Evolutionary conservation across 2,113 vertebrate species (phyloP).

Genomic region (Fregetta grallaria): DNA sequence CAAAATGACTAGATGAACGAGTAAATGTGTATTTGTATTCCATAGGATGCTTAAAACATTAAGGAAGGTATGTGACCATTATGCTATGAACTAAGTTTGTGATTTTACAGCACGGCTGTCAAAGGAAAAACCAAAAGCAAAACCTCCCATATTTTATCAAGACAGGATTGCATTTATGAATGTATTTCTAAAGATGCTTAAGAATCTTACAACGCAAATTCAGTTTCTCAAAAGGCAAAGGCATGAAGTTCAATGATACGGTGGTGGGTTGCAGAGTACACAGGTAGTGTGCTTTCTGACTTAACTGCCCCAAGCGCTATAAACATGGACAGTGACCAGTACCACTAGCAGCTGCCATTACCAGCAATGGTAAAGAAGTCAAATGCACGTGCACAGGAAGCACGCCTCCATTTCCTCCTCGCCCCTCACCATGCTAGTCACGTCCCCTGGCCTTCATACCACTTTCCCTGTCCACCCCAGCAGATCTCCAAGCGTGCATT

Average conservation of each 20-base stretch:
- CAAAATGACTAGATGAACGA: neutral
- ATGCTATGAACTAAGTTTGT: neutral
- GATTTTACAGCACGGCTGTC: neutral
- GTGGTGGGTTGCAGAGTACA: neutral
- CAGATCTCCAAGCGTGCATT: neutral
- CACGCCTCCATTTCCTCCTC: neutral
- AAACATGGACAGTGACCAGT: neutral
- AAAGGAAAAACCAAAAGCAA: neutral
- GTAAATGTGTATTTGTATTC: neutral
- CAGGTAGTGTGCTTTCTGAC: neutral
- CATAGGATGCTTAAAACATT: neutral
- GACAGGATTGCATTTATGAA: neutral
- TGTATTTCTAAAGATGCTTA: neutral
- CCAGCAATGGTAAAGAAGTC: neutral
- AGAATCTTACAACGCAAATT: rapidly evolving
- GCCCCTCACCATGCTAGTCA: neutral
- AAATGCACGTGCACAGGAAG: neutral
- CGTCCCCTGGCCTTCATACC: rapidly evolving
- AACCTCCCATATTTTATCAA: rapidly evolving
- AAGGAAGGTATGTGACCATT: neutral
- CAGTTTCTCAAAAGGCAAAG: neutral
- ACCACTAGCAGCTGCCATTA: neutral
- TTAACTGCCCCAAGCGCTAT: neutral
- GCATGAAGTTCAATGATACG: too few species aligned
- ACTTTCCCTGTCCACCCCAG: neutral